Conservation (phyloP, 1,140 invertebrate genomes). For the Tetraneura akinire region DNA sequence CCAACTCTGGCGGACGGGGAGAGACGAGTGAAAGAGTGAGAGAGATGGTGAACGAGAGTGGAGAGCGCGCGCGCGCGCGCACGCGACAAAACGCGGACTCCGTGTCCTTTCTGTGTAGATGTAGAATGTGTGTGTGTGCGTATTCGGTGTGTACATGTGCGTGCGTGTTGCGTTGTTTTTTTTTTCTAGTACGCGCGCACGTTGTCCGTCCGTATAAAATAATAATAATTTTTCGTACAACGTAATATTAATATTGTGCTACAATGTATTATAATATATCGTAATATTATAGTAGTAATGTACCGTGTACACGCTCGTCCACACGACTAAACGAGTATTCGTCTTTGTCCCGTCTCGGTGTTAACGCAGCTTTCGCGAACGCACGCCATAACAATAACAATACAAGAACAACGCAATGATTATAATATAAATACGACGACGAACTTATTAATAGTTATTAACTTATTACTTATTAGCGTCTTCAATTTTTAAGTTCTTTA, state of each 20-base stretch:
- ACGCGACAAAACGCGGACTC: slow-evolving; percentile 29
- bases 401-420: not conserved
- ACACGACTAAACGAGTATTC: too few relatives aligned
- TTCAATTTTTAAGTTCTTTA: too few relatives aligned
- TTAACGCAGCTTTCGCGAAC: not conserved
- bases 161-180: not conserved
- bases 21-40: too few relatives aligned
- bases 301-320: not conserved
- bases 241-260: too few relatives aligned
- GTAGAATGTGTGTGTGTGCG: not conserved
- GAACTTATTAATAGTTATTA: too few relatives aligned
- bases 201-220: slow-evolving; percentile 8
- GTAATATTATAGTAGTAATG: not conserved
- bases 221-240: not conserved
- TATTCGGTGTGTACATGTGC: not conserved
- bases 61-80: not conserved
- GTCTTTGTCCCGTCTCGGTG: not conserved
- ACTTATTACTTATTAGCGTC: too few relatives aligned
- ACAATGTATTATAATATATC: not conserved
- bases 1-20: not conserved
- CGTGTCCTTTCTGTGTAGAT: not conserved
- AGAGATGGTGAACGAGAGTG: not conserved
- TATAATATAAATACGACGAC: not conserved
- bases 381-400: not conserved
- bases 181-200: not conserved